Evolutionary conservation across 1,140 invertebrate species (phyloP).

Genomic region (Orius laevigatus): DNA sequence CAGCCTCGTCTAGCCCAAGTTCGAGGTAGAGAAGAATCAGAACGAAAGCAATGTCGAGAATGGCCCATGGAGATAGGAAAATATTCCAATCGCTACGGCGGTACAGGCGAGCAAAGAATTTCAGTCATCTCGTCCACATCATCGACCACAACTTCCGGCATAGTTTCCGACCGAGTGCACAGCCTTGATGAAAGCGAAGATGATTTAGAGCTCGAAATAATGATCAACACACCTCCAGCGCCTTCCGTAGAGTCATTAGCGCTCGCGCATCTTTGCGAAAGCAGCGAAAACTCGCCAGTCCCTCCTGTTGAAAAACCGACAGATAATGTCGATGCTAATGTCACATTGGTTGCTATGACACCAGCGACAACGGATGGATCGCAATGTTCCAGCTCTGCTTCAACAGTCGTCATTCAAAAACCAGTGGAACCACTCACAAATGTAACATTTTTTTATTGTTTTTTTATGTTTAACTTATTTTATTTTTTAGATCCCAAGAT

Average conservation of each 20-base stretch:
- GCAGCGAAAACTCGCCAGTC: constrained; percentile 26
- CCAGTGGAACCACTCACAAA: constrained; percentile 26
- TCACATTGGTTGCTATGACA: constrained; percentile 22
- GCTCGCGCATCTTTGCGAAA: constrained; percentile 47
- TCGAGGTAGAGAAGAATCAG: constrained; percentile 55
- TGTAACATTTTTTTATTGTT: background rate
- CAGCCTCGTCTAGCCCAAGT: constrained; percentile 66
- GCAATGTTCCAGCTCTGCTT: constrained; percentile 66
- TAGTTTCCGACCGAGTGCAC: constrained; percentile 84
- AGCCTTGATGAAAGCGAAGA: constrained; percentile 70
- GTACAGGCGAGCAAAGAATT: constrained; percentile 59
- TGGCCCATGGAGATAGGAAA: constrained; percentile 32
- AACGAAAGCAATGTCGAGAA: constrained; percentile 33
- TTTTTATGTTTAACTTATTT: constrained; percentile 6
- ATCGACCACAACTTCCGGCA: constrained; percentile 87
- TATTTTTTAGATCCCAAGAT: constrained; percentile 23
- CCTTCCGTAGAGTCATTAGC: constrained; percentile 58
- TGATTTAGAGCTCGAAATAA: constrained; percentile 50
- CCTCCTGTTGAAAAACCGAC: constrained; percentile 21
- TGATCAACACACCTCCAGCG: constrained; percentile 56
- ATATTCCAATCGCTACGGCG: constrained; percentile 18
- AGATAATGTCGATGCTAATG: constrained; percentile 24
- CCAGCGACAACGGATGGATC: constrained; percentile 38
- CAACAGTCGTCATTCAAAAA: constrained; percentile 51
- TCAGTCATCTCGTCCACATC: constrained; percentile 83